Percentiles rank a stretch among this genome's conserved stretches.
These are phyloP conservation scores for Urocynchramus pylzowi DNA, from an alignment of 2,113 vertebrate genomes.

Conservation along the genomic window DNA sequence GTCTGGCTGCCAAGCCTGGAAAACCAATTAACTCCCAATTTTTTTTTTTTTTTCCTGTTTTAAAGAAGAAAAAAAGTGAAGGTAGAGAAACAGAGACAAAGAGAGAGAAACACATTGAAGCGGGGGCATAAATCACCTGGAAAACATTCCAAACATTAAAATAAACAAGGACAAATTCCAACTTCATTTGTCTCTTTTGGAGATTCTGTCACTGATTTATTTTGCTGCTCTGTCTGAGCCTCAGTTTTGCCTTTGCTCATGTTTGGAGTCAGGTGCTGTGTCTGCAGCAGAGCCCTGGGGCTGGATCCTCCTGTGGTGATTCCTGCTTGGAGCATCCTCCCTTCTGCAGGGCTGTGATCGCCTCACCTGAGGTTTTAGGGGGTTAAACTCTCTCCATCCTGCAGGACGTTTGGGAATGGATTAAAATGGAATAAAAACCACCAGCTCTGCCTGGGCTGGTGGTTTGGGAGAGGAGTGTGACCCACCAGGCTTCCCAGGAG, in stretches of 20 bases:
- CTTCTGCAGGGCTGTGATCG: neutral
- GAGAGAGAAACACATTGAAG: constrained; percentile 59
- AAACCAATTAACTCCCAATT: constrained; percentile 78
- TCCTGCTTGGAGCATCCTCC: neutral
- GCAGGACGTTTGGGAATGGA: neutral
- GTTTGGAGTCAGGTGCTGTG: neutral
- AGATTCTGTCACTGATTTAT: constrained; percentile 68
- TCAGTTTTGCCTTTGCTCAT: constrained; percentile 23
- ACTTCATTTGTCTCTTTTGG: constrained; percentile 74
- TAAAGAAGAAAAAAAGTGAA: neutral
- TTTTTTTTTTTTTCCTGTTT: neutral
- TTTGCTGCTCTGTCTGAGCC: constrained; percentile 36
- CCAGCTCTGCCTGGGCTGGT: neutral
- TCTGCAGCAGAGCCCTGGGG: neutral
- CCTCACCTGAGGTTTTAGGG: neutral
- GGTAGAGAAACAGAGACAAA: neutral
- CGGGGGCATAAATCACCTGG: constrained; percentile 63
- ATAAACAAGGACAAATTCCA: constrained; percentile 73
- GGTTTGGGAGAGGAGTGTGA: neutral
- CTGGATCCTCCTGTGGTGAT: neutral
- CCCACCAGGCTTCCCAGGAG: neutral
- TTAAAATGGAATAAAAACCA: neutral
- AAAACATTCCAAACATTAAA: constrained; percentile 71
- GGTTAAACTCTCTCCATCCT: constrained; percentile 12
- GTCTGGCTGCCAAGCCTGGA: constrained; percentile 73